These are phyloP conservation scores for Callipepla californica DNA, from an alignment of 2,113 vertebrate species.

Conservation along the genomic window DNA sequence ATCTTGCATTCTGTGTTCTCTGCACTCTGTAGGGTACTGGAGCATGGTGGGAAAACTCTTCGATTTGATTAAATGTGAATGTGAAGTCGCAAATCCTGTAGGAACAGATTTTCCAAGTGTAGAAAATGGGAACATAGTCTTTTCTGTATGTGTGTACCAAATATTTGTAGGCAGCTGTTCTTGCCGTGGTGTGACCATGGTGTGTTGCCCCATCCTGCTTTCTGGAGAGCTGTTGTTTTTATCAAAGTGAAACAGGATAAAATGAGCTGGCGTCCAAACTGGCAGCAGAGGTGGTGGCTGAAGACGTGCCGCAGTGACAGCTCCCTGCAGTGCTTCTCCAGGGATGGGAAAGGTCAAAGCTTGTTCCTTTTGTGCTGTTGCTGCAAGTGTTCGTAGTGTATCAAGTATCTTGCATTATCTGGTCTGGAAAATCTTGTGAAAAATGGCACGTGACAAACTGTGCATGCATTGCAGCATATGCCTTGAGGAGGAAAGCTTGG, in stretches of 20 bases:
- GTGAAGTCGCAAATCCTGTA: not conserved
- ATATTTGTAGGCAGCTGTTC: not conserved
- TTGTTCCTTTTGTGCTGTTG: rapidly evolving
- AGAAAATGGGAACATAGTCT: too few species aligned
- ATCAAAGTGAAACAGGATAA: too few species aligned
- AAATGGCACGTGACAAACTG: rapidly evolving
- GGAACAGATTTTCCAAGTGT: not conserved
- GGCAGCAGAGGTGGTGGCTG: not conserved
- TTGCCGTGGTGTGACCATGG: rapidly evolving
- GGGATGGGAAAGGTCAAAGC: not conserved
- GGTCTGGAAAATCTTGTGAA: not conserved
- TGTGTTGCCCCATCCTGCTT: not conserved
- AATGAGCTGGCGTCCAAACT: not conserved
- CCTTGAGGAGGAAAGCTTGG: not conserved
- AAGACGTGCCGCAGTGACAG: rapidly evolving
- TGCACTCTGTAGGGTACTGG: not conserved
- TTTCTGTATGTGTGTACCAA: rapidly evolving
- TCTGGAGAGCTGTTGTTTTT: too few species aligned
- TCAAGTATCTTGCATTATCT: not conserved
- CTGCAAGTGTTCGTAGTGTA: rapidly evolving
- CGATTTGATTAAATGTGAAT: not conserved
- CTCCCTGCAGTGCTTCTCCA: not conserved
- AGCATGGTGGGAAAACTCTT: not conserved
- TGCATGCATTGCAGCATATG: rapidly evolving
- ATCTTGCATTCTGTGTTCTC: not conserved